These are phyloP conservation scores for Gastrophysa polygoni DNA, from an alignment of 2,888 invertebrate species.

Conservation along the genomic window DNA sequence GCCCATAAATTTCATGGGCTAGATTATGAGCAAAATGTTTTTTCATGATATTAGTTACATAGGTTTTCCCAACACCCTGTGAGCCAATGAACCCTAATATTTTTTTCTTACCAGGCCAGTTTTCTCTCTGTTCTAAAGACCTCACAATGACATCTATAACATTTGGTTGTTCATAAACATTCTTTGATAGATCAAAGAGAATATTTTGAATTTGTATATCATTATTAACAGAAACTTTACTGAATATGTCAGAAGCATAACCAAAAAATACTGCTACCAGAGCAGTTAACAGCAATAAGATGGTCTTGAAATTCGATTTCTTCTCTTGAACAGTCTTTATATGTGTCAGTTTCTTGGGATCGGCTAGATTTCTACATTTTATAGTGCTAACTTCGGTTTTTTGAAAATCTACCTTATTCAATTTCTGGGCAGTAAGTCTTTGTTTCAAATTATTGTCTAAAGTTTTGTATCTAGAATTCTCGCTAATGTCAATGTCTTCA, in stretches of 20 bases:
- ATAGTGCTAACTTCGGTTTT: neutral
- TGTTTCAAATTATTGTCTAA: conserved; percentile 4
- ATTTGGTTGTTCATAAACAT: conserved; percentile 39
- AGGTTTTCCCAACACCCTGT: conserved; percentile 51
- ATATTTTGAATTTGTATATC: conserved; percentile 33
- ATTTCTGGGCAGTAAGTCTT: neutral
- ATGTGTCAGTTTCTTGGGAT: conserved; percentile 9
- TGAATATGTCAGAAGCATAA: conserved; percentile 2
- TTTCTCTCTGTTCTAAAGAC: conserved; percentile 35
- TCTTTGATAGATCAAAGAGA: conserved; percentile 33
- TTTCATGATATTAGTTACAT: conserved; percentile 44
- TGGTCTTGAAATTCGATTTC: neutral
- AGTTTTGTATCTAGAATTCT: conserved; percentile 5
- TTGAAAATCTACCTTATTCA: neutral
- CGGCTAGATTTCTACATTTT: neutral
- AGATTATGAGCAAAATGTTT: conserved; percentile 38
- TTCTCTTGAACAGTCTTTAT: conserved; percentile 16
- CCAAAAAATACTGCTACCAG: conserved; percentile 10
- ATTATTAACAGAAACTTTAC: conserved; percentile 22
- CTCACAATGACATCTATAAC: conserved; percentile 34
- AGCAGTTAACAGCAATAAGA: conserved; percentile 1
- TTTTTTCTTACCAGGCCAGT: conserved; percentile 32
- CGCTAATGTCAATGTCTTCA: neutral
- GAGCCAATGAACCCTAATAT: conserved; percentile 47
- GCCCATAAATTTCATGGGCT: conserved; percentile 35